phyloP scores from a whole-genome alignment of 2,797 vertebrate species.

The Pterois miles region DNA sequence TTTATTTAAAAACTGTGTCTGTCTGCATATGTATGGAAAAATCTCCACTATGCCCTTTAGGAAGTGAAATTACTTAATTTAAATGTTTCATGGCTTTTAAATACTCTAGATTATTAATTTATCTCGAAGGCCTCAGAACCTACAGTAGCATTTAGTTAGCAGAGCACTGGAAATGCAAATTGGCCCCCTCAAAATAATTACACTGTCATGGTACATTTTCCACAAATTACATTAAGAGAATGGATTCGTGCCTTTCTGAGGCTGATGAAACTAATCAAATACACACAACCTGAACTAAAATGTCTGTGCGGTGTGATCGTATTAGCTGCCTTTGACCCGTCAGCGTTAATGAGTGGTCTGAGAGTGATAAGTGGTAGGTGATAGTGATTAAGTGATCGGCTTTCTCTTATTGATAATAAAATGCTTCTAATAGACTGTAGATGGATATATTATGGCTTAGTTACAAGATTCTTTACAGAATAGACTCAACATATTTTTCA shows the following conservation, averaged over 20 bases:
- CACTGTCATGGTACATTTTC: constrained; percentile 83
- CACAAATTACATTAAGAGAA: constrained; percentile 82
- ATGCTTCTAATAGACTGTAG: background rate
- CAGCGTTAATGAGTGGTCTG: constrained; percentile 12
- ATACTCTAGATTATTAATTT: constrained; percentile 85
- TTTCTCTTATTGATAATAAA: background rate
- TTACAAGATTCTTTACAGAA: background rate
- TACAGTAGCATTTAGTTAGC: constrained; percentile 80
- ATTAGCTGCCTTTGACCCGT: constrained; percentile 21
- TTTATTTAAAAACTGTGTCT: constrained; percentile 77
- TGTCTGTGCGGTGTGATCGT: constrained; percentile 11
- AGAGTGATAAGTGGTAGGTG: no score
- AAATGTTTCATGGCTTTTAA: constrained; percentile 87
- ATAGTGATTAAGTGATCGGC: no score
- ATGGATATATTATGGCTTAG: background rate
- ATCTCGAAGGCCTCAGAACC: constrained; percentile 83
- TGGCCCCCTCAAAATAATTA: constrained; percentile 83
- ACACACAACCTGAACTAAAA: constrained; percentile 60
- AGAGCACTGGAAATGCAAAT: constrained; percentile 82
- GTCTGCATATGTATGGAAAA: constrained; percentile 75
- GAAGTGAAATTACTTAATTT: constrained; percentile 86
- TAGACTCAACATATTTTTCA: background rate
- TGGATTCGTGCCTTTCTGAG: constrained; percentile 73
- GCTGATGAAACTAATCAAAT: constrained; percentile 71
- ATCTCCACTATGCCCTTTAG: constrained; percentile 81